phyloP scores from a whole-genome alignment of 2,797 vertebrate genomes.

The Ispidina picta region DNA sequence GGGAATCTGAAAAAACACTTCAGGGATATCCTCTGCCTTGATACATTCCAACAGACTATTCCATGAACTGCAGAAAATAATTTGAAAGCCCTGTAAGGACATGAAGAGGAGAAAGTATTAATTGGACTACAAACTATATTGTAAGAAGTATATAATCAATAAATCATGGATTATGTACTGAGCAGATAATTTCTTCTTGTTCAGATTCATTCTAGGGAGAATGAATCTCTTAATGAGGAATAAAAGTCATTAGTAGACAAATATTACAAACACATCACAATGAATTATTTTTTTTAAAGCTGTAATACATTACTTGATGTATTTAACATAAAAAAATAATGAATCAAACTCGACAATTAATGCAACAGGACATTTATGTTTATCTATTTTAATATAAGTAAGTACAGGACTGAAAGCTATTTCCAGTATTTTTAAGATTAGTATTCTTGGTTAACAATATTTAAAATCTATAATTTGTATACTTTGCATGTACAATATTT shows the following conservation, averaged over 20 bases:
- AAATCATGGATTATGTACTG: background rate
- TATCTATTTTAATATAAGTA: background rate
- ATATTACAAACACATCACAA: background rate
- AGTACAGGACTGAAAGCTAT: background rate
- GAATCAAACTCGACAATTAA: background rate
- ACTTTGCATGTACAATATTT: background rate
- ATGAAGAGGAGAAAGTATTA: background rate
- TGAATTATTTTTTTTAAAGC: background rate
- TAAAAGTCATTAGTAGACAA: background rate
- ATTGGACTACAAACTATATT: background rate
- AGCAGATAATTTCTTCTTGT: background rate
- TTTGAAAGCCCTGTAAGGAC: background rate
- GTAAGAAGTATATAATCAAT: background rate
- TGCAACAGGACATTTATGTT: background rate
- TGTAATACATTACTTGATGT: background rate
- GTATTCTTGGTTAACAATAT: background rate
- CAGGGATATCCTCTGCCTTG: background rate
- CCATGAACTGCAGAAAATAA: background rate
- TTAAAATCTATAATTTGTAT: background rate
- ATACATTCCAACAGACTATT: background rate
- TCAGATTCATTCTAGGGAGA: background rate
- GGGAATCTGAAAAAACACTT: background rate
- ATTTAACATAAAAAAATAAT: background rate
- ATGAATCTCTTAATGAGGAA: accelerated
- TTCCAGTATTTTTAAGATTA: background rate